Evolutionary conservation across 2,888 invertebrate genomes (phyloP), one percentile per base, ranked within the genome.

Genomic region (Pharmacophagus antenor): DNA sequence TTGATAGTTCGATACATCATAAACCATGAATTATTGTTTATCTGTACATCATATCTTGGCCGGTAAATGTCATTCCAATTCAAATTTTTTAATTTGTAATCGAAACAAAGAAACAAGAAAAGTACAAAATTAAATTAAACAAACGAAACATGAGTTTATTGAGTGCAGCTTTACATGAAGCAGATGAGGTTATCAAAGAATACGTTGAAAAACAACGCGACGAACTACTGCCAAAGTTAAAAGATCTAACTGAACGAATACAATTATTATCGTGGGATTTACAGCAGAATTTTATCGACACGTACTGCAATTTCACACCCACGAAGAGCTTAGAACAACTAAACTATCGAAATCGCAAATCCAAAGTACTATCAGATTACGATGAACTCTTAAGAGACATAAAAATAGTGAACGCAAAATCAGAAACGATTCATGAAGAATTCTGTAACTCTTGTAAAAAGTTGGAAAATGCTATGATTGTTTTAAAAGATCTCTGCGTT

Each of bases 271-370:
- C 85, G 20, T 88, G 84, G 79, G 80, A 82, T 58, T 72, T 90
- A 62, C 86, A 88, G 63, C 87, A 89, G 68, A 82, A 82, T 64
- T 76, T 88, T 17, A 74, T 81, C 6, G 89, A 90, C 66, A 79
- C 79, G 2, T 82, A 82, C 61, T 75, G 82, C 25, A 82, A 83
- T 72, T 89, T 76, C 58, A 76, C 79, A 1, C 71, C 79, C 20
- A 84, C 88, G 0, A 88, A 86, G 66, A 88, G 85, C 54, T 73
- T 90, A 55, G 88, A 88, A 67, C 87, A 88, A 67, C 65, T 88
- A 2, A 87, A 89, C 65, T 89, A 83, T 60, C 80, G 72, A 41
- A 85, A 84, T 65, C 73, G 88, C 27, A 87, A 81, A 70, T 71
- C 63, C 46, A 84, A 84, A 51, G 82, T 88, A 21, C 56, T 77